These are phyloP conservation scores for Alsophila aescularia DNA, from an alignment of 2,888 invertebrate genomes.

Conservation along the genomic window DNA sequence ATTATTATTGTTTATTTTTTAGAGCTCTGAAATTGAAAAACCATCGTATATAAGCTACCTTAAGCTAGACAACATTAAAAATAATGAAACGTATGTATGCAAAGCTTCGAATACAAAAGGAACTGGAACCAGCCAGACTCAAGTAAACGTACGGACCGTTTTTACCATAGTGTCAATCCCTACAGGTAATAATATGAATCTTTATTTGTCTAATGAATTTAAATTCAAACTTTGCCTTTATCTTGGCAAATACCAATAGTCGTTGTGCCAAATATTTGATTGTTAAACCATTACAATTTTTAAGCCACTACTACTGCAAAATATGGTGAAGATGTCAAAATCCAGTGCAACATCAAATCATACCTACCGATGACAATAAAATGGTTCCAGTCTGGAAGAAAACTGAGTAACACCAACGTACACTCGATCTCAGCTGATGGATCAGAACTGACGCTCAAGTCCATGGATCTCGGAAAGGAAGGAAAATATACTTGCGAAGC, in stretches of 20 bases:
- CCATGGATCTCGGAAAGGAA: neutral
- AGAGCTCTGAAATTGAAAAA: conserved; percentile 6
- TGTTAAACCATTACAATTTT: neutral
- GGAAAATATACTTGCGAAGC: conserved; percentile 8
- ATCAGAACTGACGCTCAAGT: neutral
- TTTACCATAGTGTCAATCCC: neutral
- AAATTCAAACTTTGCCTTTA: too few relatives aligned
- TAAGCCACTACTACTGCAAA: conserved; percentile 12
- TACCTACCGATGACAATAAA: neutral
- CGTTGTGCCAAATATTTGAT: too few relatives aligned
- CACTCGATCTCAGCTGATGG: conserved; percentile 3
- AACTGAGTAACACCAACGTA: neutral
- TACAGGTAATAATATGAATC: neutral
- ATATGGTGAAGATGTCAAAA: conserved; percentile 16
- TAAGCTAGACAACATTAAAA: conserved; percentile 3
- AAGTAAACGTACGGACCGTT: neutral
- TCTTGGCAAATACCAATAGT: too few relatives aligned
- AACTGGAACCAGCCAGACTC: neutral
- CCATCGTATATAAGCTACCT: conserved; percentile 10
- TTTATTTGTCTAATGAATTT: neutral
- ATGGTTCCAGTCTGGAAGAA: conserved; percentile 1
- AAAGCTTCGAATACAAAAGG: conserved; percentile 9
- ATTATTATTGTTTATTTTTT: neutral
- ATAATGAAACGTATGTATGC: conserved; percentile 4
- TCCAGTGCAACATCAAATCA: conserved; percentile 22